phyloP scores from a whole-genome alignment of 2,113 vertebrate genomes.

The Ailuropoda melanoleuca region DNA sequence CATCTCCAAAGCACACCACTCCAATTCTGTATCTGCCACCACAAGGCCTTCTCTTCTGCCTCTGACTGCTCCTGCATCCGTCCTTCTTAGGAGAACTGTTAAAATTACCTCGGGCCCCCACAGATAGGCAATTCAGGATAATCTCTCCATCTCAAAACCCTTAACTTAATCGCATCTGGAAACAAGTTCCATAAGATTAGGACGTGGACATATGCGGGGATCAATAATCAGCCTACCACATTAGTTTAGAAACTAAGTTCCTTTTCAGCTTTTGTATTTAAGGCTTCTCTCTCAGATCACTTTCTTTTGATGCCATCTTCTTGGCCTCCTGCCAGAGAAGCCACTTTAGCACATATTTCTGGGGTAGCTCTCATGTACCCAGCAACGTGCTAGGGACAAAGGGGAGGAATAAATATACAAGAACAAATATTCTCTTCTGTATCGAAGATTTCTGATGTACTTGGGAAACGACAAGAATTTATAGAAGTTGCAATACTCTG shows the following conservation, averaged over 20 bases:
- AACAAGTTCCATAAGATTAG: neutral
- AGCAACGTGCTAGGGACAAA: neutral
- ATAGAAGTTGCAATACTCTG: neutral
- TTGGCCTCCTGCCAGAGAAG: neutral
- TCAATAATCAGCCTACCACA: neutral
- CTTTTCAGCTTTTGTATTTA: neutral
- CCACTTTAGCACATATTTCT: neutral
- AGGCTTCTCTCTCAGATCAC: neutral
- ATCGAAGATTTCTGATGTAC: neutral
- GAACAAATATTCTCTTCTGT: neutral
- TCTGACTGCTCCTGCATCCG: neutral
- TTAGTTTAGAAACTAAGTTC: neutral
- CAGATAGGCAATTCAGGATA: neutral
- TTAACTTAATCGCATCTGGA: neutral
- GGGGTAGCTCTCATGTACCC: neutral
- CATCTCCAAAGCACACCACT: neutral
- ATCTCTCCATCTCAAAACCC: neutral
- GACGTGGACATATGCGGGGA: rapidly evolving
- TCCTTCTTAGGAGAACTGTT: neutral
- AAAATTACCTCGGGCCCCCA: neutral
- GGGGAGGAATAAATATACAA: neutral
- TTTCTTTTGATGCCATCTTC: neutral
- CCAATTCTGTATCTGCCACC: neutral
- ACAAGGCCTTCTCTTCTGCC: neutral
- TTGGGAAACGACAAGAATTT: neutral